A percentile compares a stretch with the other conserved stretches of the same genome.
phyloP scores from a whole-genome alignment of 1,140 invertebrate species.

The Aradophagus sp. region DNA sequence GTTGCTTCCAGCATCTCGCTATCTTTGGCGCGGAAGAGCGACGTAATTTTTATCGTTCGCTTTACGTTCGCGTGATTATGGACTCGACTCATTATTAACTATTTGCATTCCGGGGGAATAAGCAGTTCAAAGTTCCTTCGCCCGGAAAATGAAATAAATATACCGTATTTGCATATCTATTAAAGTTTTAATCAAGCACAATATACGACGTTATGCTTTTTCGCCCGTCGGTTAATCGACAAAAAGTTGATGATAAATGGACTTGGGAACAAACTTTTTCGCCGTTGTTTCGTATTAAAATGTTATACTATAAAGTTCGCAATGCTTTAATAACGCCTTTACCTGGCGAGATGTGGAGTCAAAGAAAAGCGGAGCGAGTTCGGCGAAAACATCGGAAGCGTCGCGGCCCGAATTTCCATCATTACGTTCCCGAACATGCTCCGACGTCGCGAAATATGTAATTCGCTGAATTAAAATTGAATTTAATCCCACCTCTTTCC shows the following conservation, averaged over 20 bases:
- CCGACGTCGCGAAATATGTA: no score
- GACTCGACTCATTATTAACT: constrained; percentile 19
- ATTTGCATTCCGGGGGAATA: background rate
- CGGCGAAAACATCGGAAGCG: constrained; percentile 7
- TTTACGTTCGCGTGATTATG: background rate
- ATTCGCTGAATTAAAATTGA: no score
- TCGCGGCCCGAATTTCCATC: no score
- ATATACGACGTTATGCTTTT: constrained; percentile 1
- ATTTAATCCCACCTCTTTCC: background rate
- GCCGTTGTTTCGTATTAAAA: constrained; percentile 2
- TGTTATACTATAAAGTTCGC: constrained; percentile 16
- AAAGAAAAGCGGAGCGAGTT: constrained; percentile 14
- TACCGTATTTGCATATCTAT: constrained; percentile 12
- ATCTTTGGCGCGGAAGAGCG: no score
- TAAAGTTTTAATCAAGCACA: constrained; percentile 18
- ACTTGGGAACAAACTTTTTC: constrained; percentile 13
- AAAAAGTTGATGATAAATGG: constrained; percentile 30
- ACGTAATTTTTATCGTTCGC: no score
- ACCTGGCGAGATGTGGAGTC: background rate
- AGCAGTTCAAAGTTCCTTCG: background rate
- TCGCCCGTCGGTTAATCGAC: constrained; percentile 3
- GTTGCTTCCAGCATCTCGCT: no score
- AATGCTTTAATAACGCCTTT: constrained; percentile 10
- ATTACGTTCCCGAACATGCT: no score
- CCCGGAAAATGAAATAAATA: background rate